These are phyloP conservation scores for Ptychochromis oligacanthus DNA, from an alignment of 2,113 vertebrate species.

Conservation along the genomic window DNA sequence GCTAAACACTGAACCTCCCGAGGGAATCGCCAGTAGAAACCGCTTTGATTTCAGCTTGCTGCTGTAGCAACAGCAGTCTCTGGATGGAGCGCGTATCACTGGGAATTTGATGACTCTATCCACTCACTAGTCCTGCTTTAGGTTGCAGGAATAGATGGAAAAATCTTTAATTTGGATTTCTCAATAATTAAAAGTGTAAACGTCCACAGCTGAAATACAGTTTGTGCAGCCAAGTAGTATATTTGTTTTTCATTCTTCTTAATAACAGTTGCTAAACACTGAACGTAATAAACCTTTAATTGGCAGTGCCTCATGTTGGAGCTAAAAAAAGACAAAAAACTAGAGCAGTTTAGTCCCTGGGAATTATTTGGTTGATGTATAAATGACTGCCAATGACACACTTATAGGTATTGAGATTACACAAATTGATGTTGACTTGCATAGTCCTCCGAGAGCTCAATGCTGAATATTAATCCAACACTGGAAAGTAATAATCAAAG, in stretches of 20 bases:
- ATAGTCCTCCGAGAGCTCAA: slow-evolving; percentile 57
- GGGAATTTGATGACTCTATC: slow-evolving; percentile 69
- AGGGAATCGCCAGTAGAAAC: slow-evolving; percentile 55
- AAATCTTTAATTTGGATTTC: slow-evolving; percentile 19
- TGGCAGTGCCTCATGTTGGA: slow-evolving; percentile 13
- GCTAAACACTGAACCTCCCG: slow-evolving; percentile 55
- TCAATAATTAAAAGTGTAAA: slow-evolving; percentile 22
- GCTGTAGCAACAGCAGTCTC: slow-evolving; percentile 72
- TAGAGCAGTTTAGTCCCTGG: slow-evolving; percentile 15
- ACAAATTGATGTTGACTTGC: slow-evolving; percentile 69
- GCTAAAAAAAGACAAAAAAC: slow-evolving; percentile 25
- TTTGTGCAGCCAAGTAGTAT: not conserved
- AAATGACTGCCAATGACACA: slow-evolving; percentile 55
- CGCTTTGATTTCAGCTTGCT: slow-evolving; percentile 71
- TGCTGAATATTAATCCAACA: slow-evolving; percentile 70
- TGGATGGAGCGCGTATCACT: slow-evolving; percentile 53
- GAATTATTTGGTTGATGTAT: slow-evolving; percentile 49
- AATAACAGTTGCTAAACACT: slow-evolving; percentile 24
- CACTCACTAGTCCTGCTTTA: slow-evolving; percentile 35
- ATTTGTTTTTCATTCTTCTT: not conserved
- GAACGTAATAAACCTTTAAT: slow-evolving; percentile 32
- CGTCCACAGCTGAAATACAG: not conserved
- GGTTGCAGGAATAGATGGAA: slow-evolving; percentile 18
- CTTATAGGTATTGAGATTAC: slow-evolving; percentile 60
- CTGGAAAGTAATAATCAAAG: slow-evolving; percentile 74